Conservation (phyloP, 2,797 vertebrate species). For the Halcyon chelicuti region DNA sequence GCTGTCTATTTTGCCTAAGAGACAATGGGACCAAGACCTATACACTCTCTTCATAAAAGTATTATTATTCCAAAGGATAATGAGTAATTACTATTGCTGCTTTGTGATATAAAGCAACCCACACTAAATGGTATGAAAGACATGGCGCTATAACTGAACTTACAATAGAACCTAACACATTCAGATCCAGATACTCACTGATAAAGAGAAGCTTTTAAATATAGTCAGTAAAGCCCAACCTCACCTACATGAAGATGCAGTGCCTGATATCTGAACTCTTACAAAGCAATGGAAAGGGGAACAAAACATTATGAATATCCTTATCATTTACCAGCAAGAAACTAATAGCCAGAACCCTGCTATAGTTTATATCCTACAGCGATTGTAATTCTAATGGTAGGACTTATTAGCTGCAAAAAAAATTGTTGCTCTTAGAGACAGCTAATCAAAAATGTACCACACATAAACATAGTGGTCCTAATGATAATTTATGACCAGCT, state of each 20-base stretch:
- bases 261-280: not conserved
- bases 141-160: not conserved
- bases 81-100: not conserved
- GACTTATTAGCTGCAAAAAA: not conserved
- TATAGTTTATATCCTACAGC: not conserved
- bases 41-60: not conserved
- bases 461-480: not conserved
- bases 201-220: not conserved
- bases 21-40: not conserved
- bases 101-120: not conserved
- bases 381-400: not conserved
- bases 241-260: not conserved
- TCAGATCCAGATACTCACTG: slow-evolving; percentile 1
- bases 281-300: not conserved
- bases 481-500: not conserved
- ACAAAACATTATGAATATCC: not conserved
- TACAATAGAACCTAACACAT: not conserved
- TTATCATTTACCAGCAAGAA: not conserved
- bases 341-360: not conserved
- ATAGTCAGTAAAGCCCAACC: not conserved
- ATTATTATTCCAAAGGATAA: not conserved
- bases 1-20: not conserved
- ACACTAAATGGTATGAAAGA: not conserved
- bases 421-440: not conserved
- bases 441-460: not conserved